phyloP scores from a whole-genome alignment of 1,140 invertebrate genomes.

The Ooceraea biroi region DNA sequence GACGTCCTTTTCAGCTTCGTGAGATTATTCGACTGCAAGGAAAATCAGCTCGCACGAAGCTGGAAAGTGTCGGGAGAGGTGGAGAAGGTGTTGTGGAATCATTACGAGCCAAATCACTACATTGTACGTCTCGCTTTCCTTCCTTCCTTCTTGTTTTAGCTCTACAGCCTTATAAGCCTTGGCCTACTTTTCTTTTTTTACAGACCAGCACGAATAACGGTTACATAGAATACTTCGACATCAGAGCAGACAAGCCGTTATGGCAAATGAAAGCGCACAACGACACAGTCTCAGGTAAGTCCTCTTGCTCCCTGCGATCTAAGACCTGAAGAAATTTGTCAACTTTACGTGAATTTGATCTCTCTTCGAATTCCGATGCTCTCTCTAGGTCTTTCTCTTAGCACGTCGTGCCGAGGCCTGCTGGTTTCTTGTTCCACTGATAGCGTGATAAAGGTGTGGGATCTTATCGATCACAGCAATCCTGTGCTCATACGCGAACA shows the following conservation, averaged over 20 bases:
- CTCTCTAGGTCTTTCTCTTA: constrained; percentile 89
- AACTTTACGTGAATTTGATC: too few species aligned
- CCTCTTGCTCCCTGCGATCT: too few species aligned
- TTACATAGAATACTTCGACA: constrained; percentile 92
- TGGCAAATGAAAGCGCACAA: constrained; percentile 93
- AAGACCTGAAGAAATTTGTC: too few species aligned
- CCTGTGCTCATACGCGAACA: constrained; percentile 87
- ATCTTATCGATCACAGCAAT: constrained; percentile 84
- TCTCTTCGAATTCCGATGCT: constrained; percentile 24
- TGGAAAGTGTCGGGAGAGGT: constrained; percentile 94
- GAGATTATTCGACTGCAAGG: constrained; percentile 93
- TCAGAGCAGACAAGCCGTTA: constrained; percentile 89
- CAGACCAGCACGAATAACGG: constrained; percentile 93
- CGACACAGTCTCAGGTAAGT: constrained; percentile 91
- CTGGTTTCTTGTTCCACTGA: constrained; percentile 92
- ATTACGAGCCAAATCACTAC: constrained; percentile 90
- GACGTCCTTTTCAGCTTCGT: constrained; percentile 87
- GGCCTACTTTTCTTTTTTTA: too few species aligned
- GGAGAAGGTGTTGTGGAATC: constrained; percentile 95
- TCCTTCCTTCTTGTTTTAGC: too few species aligned
- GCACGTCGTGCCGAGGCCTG: constrained; percentile 89
- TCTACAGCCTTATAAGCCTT: too few species aligned
- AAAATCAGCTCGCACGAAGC: constrained; percentile 87
- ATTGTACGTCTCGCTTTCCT: constrained; percentile 87
- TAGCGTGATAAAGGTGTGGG: constrained; percentile 93